Evolutionary conservation across 2,888 invertebrate genomes (phyloP).

Genomic region (Hedya salicella): DNA sequence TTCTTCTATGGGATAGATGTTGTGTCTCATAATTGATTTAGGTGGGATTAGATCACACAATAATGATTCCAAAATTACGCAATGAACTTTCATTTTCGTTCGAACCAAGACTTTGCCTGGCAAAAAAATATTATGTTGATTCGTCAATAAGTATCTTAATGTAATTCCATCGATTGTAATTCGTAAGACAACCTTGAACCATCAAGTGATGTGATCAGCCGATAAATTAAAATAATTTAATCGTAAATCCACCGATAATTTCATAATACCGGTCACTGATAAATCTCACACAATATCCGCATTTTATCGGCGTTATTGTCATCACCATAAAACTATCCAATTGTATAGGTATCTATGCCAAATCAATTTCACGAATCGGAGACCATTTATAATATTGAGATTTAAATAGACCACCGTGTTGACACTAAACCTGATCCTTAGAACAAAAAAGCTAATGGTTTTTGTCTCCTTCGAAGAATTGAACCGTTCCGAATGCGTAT

Average conservation of each 20-base stretch:
- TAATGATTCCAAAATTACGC: neutral
- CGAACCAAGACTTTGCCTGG: too few relatives aligned
- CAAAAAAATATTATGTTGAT: too few relatives aligned
- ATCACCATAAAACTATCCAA: conserved; percentile 1
- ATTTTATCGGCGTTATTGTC: neutral
- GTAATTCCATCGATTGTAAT: neutral
- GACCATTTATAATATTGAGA: conserved; percentile 58
- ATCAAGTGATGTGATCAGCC: neutral
- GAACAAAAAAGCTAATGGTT: conserved; percentile 50
- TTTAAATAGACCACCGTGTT: conserved; percentile 59
- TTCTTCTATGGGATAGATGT: conserved; percentile 11
- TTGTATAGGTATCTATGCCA: neutral
- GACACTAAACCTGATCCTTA: conserved; percentile 58
- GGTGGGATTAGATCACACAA: neutral
- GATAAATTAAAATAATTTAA: neutral
- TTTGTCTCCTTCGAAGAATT: conserved; percentile 50
- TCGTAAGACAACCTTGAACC: neutral
- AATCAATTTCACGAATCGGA: conserved; percentile 45
- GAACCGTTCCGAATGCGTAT: conserved; percentile 53
- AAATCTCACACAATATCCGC: conserved; percentile 18
- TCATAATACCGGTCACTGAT: conserved; percentile 1
- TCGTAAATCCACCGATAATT: conserved; percentile 3
- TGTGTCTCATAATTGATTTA: conserved; percentile 5
- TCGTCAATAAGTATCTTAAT: too few relatives aligned
- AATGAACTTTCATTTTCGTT: too few relatives aligned